These are phyloP conservation scores for Etheostoma nigrum DNA, from an alignment of 2,797 vertebrate genomes.

Conservation along the genomic window DNA sequence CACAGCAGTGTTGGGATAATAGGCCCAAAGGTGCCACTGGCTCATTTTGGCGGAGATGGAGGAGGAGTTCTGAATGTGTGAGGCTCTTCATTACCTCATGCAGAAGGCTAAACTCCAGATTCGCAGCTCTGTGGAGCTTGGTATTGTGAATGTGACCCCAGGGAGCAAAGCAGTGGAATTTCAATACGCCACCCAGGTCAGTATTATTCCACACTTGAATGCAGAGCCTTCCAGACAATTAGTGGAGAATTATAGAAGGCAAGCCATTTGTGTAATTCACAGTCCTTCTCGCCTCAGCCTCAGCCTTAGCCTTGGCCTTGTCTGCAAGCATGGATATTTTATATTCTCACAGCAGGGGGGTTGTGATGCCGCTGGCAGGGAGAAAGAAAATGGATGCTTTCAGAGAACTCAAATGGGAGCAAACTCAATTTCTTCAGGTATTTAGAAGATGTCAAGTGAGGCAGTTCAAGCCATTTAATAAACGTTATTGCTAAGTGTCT, in stretches of 20 bases:
- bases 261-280: constrained; percentile 77
- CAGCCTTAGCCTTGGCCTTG: constrained; percentile 62
- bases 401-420: constrained; percentile 58
- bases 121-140: constrained; percentile 64
- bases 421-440: constrained; percentile 70
- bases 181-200: constrained; percentile 71
- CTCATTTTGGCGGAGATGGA: constrained; percentile 56
- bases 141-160: constrained; percentile 76
- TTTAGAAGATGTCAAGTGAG: constrained; percentile 65
- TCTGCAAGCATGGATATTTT: constrained; percentile 68
- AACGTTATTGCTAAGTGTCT: constrained; percentile 58
- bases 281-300: constrained; percentile 62
- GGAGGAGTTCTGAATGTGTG: constrained; percentile 67
- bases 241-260: constrained; percentile 81
- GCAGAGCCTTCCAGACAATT: constrained; percentile 84
- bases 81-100: constrained; percentile 76
- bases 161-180: constrained; percentile 75
- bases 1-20: constrained; percentile 72
- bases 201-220: constrained; percentile 83
- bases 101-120: constrained; percentile 72
- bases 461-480: constrained; percentile 44
- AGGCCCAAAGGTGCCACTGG: constrained; percentile 75
- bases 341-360: constrained; percentile 66
- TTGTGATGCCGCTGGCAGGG: constrained; percentile 49
- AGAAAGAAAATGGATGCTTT: constrained; percentile 58